phyloP scores from a whole-genome alignment of 2,888 invertebrate genomes.

The Thymelicus sylvestris region DNA sequence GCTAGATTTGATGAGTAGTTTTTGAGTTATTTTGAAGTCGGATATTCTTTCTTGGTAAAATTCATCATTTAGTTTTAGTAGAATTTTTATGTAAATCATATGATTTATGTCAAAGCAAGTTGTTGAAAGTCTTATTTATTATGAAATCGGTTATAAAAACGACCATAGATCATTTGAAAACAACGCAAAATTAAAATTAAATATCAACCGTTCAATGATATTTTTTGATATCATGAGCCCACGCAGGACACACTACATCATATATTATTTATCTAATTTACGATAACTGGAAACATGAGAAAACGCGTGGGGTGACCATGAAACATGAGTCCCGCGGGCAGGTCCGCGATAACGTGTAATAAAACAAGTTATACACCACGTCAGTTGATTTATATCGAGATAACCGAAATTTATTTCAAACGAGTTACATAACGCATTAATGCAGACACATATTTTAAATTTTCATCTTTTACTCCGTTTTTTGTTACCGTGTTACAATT shows the following conservation, averaged over 20 bases:
- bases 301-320: conserved; percentile 34
- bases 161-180: neutral
- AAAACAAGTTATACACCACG: conserved; percentile 18
- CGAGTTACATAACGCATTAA: neutral
- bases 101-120: no score
- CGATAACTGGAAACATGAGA: conserved; percentile 34
- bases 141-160: no score
- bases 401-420: conserved; percentile 11
- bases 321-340: conserved; percentile 21
- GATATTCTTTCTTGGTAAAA: no score
- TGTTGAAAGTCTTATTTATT: no score
- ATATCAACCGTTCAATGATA: neutral
- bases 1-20: no score
- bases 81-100: no score
- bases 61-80: no score
- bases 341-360: conserved; percentile 18
- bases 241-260: neutral
- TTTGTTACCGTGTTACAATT: no score
- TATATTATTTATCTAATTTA: conserved; percentile 26
- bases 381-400: conserved; percentile 19
- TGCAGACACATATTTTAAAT: neutral
- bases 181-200: neutral
- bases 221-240: neutral
- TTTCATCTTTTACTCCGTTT: neutral
- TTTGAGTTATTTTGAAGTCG: no score